A percentile compares a stretch with the other conserved stretches of the same genome.
Evolutionary conservation across 2,888 invertebrate species (phyloP).

Genomic region (Acronicta psi): DNA sequence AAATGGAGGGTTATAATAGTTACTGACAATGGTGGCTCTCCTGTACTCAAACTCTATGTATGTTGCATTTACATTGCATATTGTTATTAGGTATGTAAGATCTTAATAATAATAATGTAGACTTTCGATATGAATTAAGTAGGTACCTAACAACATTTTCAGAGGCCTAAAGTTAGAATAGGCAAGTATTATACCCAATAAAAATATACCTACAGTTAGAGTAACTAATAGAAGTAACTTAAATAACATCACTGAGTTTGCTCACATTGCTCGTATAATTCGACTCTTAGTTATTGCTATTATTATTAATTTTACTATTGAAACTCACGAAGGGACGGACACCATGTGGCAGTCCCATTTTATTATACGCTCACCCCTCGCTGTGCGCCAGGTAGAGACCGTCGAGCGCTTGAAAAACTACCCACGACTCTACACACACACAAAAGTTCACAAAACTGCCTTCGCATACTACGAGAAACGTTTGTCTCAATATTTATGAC

Average conservation of each 20-base stretch:
- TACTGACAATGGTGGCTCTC: conserved; percentile 23
- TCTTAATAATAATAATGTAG: too few species aligned
- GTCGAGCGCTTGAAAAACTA: conserved; percentile 57
- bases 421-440: conserved; percentile 35
- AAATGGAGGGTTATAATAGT: conserved; percentile 53
- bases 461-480: conserved; percentile 11
- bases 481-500: conserved; percentile 43
- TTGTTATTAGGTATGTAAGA: background rate
- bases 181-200: too few species aligned
- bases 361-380: conserved; percentile 69
- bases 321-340: conserved; percentile 57
- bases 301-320: conserved; percentile 49
- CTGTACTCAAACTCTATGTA: conserved; percentile 15
- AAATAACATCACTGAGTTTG: too few species aligned
- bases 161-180: too few species aligned
- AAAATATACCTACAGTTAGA: too few species aligned
- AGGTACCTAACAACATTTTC: background rate
- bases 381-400: conserved; percentile 71
- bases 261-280: background rate
- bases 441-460: too few species aligned
- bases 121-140: too few species aligned
- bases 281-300: conserved; percentile 29
- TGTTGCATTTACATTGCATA: conserved; percentile 1
- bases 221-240: too few species aligned
- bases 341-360: conserved; percentile 69